Evolutionary conservation across 2,797 vertebrate species (phyloP).

Genomic region (Bryconaethiops microstoma): DNA sequence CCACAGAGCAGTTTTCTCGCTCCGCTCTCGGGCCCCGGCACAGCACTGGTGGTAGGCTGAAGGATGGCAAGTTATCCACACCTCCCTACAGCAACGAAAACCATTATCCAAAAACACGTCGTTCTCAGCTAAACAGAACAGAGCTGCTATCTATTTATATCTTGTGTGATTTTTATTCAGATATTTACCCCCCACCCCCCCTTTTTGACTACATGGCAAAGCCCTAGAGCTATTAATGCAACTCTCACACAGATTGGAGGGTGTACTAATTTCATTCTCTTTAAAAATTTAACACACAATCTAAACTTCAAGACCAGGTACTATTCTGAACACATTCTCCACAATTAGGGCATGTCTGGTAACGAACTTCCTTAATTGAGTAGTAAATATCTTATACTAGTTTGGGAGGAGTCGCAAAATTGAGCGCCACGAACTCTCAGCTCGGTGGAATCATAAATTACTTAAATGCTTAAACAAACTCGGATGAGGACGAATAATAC

Average conservation of each 20-base stretch:
- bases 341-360: constrained; percentile 14
- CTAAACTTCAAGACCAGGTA: constrained; percentile 48
- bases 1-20: constrained; percentile 4
- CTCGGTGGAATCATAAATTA: not conserved
- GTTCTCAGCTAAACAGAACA: constrained; percentile 42
- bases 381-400: constrained; percentile 8
- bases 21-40: constrained; percentile 7
- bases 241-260: constrained; percentile 43
- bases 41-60: constrained; percentile 43
- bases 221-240: constrained; percentile 49
- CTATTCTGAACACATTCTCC: constrained; percentile 34
- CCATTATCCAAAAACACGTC: constrained; percentile 69
- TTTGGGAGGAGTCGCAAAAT: constrained; percentile 10
- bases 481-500: not conserved
- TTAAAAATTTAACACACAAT: constrained; percentile 60
- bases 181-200: not conserved
- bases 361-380: constrained; percentile 37
- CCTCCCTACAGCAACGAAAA: constrained; percentile 66
- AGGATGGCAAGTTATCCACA: constrained; percentile 54
- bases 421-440: not conserved
- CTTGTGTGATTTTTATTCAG: constrained; percentile 26
- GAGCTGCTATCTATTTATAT: constrained; percentile 43
- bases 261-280: constrained; percentile 57
- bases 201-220: constrained; percentile 28
- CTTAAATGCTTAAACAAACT: not conserved